Base-by-base conservation (phyloP, 2,888 invertebrate species). In the Liodrosophila aerea region DNA sequence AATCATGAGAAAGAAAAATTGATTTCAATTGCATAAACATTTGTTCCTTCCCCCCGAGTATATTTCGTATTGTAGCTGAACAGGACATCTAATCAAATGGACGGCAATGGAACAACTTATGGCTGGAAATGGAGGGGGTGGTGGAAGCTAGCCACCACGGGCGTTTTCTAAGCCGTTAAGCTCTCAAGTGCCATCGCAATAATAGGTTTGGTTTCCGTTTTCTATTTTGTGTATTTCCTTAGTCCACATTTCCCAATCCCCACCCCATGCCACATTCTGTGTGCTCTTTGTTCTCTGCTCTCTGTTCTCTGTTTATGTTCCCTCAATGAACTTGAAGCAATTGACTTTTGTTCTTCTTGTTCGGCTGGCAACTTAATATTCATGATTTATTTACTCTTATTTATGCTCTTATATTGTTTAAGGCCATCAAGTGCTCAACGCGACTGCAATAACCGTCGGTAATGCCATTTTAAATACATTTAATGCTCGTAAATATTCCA, bases 131-230 rank as follows among this genome's bases (percentile, higher is more conserved):
- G 29, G 12, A 13, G 2, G 9, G 5, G 36, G n/a, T n/a, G n/a
- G n/a, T n/a, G 9, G 22, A 27, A 39, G 31, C 27, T 30, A 12
- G 8, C 29, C 50, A 29, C 13, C 27, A 5, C 34, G 41, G 51
- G 33, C 45, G 76, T 65, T 76, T 84, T 81, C 74, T 73, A 77
- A 77, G 82, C 82, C 85, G 82, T 77, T 77, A 77, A 77, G 85
- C 85, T 65, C 53, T 41, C 57, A 61, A 81, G 67, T 61, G 74
- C 54, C 76, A 57, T 45, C 61, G 46, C 36, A 50, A 62, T 50
- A 53, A 51, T 52, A 64, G 53, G 18, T 41, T 49, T 33, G 37
- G 22, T 22, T 22, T 22, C 22, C 3, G 22, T 22, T 22, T 22
- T 22, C 22, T 22, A 22, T 43, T 18, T 12, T 18, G 36, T 30